Evolutionary conservation across 2,113 vertebrate genomes (phyloP).

Genomic region (Lethenteron reissneri): DNA sequence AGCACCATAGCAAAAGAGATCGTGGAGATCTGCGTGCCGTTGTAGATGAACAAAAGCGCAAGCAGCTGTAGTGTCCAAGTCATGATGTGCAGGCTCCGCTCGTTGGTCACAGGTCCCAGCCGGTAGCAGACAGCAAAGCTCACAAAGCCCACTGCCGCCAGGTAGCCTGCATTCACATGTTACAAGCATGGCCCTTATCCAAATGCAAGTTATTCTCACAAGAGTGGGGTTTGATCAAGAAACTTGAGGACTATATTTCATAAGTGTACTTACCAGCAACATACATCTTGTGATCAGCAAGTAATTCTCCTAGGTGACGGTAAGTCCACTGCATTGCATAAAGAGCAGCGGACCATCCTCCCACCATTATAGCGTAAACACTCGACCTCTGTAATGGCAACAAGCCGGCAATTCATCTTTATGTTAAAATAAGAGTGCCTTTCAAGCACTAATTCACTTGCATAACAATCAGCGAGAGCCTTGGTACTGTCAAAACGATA

Average conservation of each 20-base stretch:
- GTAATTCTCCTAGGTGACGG: constrained; percentile 53
- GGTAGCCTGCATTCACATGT: constrained; percentile 33
- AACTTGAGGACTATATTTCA: no score
- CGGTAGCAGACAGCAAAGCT: constrained; percentile 76
- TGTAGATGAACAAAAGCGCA: constrained; percentile 52
- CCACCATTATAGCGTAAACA: constrained; percentile 49
- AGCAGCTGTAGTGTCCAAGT: constrained; percentile 69
- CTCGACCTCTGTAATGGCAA: no score
- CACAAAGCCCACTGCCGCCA: constrained; percentile 39
- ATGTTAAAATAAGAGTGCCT: no score
- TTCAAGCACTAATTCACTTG: no score
- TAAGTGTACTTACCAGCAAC: constrained; percentile 34
- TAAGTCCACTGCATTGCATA: constrained; percentile 73
- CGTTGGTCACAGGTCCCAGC: constrained; percentile 57
- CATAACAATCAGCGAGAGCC: no score
- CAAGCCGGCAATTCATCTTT: no score
- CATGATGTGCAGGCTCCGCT: constrained; percentile 64
- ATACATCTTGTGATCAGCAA: constrained; percentile 56
- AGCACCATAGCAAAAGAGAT: neutral
- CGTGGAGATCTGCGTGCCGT: constrained; percentile 40
- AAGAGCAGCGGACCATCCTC: constrained; percentile 85
- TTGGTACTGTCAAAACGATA: no score
- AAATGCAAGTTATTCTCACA: no score
- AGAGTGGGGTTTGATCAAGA: no score
- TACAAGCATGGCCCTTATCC: no score